Evolutionary conservation across 2,797 vertebrate genomes (phyloP), one percentile per base, ranked within the genome.

Genomic region (Sebastes diploproa): DNA sequence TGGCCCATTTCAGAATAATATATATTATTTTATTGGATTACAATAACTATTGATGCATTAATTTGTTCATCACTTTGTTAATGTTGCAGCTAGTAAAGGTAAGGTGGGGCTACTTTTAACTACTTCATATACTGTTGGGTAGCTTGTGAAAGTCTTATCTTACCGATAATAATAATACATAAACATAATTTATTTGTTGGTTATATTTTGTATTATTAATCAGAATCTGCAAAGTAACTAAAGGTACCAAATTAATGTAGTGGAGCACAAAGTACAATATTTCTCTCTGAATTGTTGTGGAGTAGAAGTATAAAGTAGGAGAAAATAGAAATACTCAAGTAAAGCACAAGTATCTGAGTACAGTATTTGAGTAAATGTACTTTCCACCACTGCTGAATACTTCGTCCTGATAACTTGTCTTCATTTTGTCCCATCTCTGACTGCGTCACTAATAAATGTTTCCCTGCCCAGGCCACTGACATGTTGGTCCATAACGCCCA

Each of bases 401-500:
- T 0, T 68, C 9, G 0, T 36, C 54, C 59, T 59, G 10, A 23
- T 27, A 20, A 32, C 32, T 58, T 23, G 22, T 38, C 6, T 30
- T 52, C 1, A 14, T 69, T 67, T 23, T 62, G 3, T 63, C n/a
- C 2, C 6, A 32, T n/a, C 54, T 32, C 23, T 59, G 29, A 79
- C 42, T 10, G 56, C 64, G 78, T 69, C 16, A 91, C 16, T 34
- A 68, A 12, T 3, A 4, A 16, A 58, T 38, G 7, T 85, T 68
- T 71, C 27, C 61, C 75, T 68, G 64, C 61, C 30, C 94, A 99
- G 98, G 98, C 98, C 84, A 99, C 98, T 0, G 98, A 99, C 80
- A 99, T 99, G 98, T 88, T 99, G 95, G 98, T 99, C 81, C 98
- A 99, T 67, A 99, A 99, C 0, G 98, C 98, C 34, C 98, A 99